phyloP scores from a whole-genome alignment of 2,113 vertebrate genomes.

The Mesocricetus auratus region DNA sequence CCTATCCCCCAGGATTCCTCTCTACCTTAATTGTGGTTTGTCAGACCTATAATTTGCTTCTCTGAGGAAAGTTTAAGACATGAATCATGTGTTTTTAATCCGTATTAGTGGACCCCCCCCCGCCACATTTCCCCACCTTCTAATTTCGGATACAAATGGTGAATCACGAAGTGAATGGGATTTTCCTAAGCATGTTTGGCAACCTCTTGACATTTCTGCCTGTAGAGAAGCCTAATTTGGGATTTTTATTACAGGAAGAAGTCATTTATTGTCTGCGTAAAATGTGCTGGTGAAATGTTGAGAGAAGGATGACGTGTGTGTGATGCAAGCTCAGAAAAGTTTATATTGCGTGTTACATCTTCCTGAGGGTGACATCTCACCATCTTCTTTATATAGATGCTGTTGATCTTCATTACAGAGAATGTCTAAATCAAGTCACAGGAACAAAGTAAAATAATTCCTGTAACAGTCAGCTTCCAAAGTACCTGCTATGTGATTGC shows the following conservation, averaged over 20 bases:
- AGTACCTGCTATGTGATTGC: not conserved
- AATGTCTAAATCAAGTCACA: not conserved
- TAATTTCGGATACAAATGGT: conserved; percentile 82
- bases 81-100: conserved; percentile 80
- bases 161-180: conserved; percentile 77
- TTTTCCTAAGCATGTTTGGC: conserved; percentile 77
- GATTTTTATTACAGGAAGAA: conserved; percentile 76
- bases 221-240: conserved; percentile 71
- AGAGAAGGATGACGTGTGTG: conserved; percentile 10
- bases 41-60: conserved; percentile 74
- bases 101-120: conserved; percentile 62
- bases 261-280: conserved; percentile 74
- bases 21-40: conserved; percentile 75
- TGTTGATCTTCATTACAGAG: not conserved
- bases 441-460: conserved; percentile 23
- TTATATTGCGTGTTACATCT: not conserved
- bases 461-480: not conserved
- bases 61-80: conserved; percentile 77
- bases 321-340: conserved; percentile 45
- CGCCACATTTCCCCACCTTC: conserved; percentile 76
- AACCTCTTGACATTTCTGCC: conserved; percentile 71
- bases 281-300: conserved; percentile 69
- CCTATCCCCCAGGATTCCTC: conserved; percentile 64
- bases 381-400: conserved; percentile 21
- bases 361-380: not conserved